phyloP scores from a whole-genome alignment of 2,797 vertebrate genomes.

The Anguilla obscura region DNA sequence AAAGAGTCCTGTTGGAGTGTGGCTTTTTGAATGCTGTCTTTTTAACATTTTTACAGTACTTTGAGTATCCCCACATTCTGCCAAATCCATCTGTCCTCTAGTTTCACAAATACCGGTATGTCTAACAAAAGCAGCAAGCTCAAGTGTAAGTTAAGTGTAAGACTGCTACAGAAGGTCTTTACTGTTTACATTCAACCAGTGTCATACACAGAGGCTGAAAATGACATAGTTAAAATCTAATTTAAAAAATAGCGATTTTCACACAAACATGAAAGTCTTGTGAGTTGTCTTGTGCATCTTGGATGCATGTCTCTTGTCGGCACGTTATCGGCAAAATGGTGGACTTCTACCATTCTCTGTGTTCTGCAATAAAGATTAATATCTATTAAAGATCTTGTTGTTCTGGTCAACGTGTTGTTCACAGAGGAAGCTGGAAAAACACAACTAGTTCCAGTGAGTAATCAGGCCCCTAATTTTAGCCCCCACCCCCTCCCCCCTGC shows the following conservation, averaged over 20 bases:
- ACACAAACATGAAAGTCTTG: not conserved
- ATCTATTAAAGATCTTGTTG: too few relatives aligned
- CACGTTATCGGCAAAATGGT: not conserved
- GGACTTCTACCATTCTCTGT: not conserved
- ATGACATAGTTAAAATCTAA: not conserved
- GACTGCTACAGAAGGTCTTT: not conserved
- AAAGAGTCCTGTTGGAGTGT: not conserved
- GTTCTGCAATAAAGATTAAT: not conserved
- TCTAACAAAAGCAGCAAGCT: not conserved
- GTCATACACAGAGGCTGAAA: not conserved
- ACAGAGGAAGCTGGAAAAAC: constrained; percentile 11
- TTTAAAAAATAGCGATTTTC: not conserved
- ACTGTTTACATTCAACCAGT: not conserved
- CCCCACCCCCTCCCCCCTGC: not conserved
- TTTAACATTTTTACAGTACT: not conserved
- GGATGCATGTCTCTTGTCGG: not conserved
- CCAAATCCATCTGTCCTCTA: not conserved
- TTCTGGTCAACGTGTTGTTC: constrained; percentile 1
- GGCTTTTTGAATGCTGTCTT: constrained; percentile 8
- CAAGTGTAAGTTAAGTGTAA: not conserved
- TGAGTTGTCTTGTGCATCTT: not conserved
- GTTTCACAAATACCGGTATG: not conserved
- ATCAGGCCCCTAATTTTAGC: not conserved
- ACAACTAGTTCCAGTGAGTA: constrained; percentile 14
- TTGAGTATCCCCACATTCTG: constrained; percentile 23